phyloP scores from a whole-genome alignment of 2,113 vertebrate genomes.

The Mus musculus region DNA sequence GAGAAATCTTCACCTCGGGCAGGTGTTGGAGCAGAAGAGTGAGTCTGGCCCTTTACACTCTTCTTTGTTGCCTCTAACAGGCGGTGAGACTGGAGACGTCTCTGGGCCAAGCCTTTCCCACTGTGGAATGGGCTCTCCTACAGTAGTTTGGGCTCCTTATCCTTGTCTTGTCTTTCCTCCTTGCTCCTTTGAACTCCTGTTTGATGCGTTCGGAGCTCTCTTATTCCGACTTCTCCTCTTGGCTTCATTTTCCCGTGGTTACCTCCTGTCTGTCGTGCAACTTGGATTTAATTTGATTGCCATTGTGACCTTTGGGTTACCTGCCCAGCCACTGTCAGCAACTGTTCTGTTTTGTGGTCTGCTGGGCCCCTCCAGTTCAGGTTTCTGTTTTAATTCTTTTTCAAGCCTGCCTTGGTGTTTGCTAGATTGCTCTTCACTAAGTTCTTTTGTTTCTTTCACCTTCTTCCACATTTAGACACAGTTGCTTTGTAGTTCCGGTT shows the following conservation, averaged over 20 bases:
- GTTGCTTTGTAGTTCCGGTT: not conserved
- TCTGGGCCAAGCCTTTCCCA: not conserved
- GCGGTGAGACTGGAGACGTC: not conserved
- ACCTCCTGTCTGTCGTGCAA: not conserved
- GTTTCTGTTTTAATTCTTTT: constrained; percentile 51
- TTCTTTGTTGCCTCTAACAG: not conserved
- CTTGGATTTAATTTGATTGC: not conserved
- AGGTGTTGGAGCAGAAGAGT: not conserved
- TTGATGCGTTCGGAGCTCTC: not conserved
- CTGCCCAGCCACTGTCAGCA: not conserved
- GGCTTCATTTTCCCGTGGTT: not conserved
- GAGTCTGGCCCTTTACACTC: not conserved
- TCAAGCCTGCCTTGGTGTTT: not conserved
- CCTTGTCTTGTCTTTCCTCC: not conserved
- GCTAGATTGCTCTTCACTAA: not conserved
- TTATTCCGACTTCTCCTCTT: not conserved
- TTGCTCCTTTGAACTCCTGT: not conserved
- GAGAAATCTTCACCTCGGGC: not conserved
- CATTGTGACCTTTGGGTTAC: not conserved
- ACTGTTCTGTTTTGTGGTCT: not conserved
- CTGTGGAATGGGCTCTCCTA: constrained; percentile 18
- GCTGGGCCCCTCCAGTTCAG: not conserved
- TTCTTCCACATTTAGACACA: constrained; percentile 18
- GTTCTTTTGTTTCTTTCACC: not conserved
- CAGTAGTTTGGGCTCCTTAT: not conserved